Conservation (phyloP, 1,140 invertebrate genomes). For the Phenacoccus solenopsis region DNA sequence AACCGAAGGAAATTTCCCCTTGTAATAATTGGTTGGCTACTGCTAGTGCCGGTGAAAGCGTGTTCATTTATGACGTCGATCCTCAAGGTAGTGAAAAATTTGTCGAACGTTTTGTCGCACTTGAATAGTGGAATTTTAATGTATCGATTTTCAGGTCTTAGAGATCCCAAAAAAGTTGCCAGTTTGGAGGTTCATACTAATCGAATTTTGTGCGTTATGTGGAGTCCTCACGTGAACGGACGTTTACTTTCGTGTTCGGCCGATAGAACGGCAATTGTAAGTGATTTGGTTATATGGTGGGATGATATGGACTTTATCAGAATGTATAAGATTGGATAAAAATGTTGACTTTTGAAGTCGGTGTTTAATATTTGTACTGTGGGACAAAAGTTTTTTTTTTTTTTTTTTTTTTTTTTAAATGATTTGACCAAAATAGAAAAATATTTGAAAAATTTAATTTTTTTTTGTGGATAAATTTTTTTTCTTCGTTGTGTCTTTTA, state of each 20-base stretch:
- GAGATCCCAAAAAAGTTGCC: neutral
- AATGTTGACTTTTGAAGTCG: neutral
- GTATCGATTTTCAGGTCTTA: neutral
- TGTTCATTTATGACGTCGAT: slow-evolving; percentile 17
- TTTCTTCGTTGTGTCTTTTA: too few species aligned
- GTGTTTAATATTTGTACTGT: too few species aligned
- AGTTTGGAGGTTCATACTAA: neutral
- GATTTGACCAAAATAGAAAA: neutral
- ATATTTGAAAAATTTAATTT: neutral
- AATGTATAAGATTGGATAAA: neutral
- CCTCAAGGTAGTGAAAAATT: neutral
- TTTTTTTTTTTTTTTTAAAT: neutral
- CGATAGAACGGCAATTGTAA: slow-evolving; percentile 52
- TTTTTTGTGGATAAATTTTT: too few species aligned
- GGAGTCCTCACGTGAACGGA: slow-evolving; percentile 57
- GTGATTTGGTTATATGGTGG: slow-evolving; percentile 21
- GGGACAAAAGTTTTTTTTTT: neutral
- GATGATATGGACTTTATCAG: neutral
- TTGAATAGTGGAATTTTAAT: neutral
- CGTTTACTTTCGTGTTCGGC: slow-evolving; percentile 53
- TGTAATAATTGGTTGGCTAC: slow-evolving; percentile 47
- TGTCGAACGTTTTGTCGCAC: neutral
- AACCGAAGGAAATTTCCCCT: slow-evolving; percentile 35
- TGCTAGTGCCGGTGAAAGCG: slow-evolving; percentile 32
- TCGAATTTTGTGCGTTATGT: slow-evolving; percentile 36